Base-by-base conservation (phyloP, 2,888 invertebrate species). In the Apeira syringaria region DNA sequence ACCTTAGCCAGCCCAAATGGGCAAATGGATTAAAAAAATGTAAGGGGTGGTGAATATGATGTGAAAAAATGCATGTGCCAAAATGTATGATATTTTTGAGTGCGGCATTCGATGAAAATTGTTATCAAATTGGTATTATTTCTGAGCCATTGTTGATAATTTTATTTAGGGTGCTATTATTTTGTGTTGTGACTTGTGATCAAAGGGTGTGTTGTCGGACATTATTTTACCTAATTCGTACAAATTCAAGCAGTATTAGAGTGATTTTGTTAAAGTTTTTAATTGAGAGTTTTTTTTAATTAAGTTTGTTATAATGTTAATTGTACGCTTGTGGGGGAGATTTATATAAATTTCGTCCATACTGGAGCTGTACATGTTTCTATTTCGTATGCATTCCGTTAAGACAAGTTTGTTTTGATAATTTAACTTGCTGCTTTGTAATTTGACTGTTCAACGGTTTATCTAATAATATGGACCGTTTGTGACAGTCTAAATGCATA, bases 251-350 rank as follows among this genome's bases (percentile, higher is more conserved):
- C 88, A 89, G 89, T 89, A 89, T 89, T 89, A 89, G 80, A 84
- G 87, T 88, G 88, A 88, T 89, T 89, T 87, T 87, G 87, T 89
- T 88, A 89, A 89, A 82, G 87, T 86, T 88, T 80, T 86, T 80
- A 85, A 80, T 79, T 81, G 82, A 64, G 76, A 62, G 77, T 78
- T 75, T 81, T 74, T n/a, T 82, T 84, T 85, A 81, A 85, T 85
- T 89, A 87, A 87, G 85, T 88, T 80, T 83, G 85, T 86, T 88
- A 88, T 83, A 84, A 87, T 88, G 85, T 87, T 87, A 84, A 61
- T 73, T 68, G 65, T 72, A 59, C 71, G 61, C 17, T 15, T 34
- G 26, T 68, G 70, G 74, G 69, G 69, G 62, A 59, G 64, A 58
- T 65, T 68, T 64, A 67, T 67, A 54, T 61, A 61, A 59, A 59